phyloP scores from a whole-genome alignment of 2,888 invertebrate genomes.

The Andrena dorsata region DNA sequence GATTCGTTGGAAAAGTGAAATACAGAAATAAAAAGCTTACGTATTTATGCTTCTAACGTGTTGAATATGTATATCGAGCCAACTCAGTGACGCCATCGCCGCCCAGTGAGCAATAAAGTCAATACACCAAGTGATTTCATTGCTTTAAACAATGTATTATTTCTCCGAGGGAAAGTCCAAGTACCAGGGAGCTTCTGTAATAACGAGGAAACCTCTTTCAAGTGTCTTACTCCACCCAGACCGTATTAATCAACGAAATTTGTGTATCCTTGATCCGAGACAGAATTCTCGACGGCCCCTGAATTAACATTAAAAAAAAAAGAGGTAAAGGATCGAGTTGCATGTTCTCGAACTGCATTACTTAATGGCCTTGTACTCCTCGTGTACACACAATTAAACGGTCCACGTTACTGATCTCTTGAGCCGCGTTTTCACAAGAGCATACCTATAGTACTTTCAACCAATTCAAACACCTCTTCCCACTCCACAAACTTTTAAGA shows the following conservation, averaged over 20 bases:
- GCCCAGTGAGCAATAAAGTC: no score
- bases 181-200: not conserved
- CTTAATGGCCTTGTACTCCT: conserved; percentile 24
- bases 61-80: not conserved
- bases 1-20: no score
- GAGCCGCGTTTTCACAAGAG: conserved; percentile 6
- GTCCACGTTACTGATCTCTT: conserved; percentile 26
- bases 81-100: not conserved
- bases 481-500: not conserved
- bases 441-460: not conserved
- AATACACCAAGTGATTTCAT: no score
- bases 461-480: not conserved
- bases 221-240: not conserved
- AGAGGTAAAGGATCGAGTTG: conserved; percentile 3
- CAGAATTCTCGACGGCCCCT: conserved; percentile 19
- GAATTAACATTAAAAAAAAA: conserved; percentile 13
- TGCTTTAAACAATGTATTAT: no score
- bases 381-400: conserved; percentile 19
- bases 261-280: conserved; percentile 14
- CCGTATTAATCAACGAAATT: conserved; percentile 2
- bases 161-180: not conserved
- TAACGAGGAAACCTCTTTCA: not conserved
- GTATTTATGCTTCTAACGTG: not conserved
- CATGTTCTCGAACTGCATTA: conserved; percentile 13
- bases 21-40: no score